Conservation (phyloP, 2,797 vertebrate genomes). For the Syngnathus acus region DNA sequence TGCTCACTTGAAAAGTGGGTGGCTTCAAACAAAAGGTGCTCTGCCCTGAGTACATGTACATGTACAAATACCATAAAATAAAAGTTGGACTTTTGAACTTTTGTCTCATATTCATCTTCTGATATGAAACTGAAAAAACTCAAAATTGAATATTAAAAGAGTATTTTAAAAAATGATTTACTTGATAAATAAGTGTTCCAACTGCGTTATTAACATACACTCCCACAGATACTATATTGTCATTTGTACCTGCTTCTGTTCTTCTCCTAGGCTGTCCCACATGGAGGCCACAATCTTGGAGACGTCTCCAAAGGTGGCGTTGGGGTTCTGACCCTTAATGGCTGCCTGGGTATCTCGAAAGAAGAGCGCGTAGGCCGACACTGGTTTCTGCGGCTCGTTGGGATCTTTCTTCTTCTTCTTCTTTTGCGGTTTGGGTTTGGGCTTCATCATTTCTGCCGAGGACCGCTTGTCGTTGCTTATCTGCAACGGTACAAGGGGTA, state of each 20-base stretch:
- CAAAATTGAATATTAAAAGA: neutral
- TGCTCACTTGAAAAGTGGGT: too few relatives aligned
- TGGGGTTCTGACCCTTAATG: slow-evolving; percentile 96
- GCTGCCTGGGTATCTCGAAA: slow-evolving; percentile 97
- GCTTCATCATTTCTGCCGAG: slow-evolving; percentile 87
- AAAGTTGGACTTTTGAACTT: too few relatives aligned
- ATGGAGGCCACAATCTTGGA: slow-evolving; percentile 98
- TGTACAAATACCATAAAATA: too few relatives aligned
- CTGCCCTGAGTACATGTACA: too few relatives aligned
- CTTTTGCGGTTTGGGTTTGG: slow-evolving; percentile 94
- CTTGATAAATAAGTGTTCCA: too few relatives aligned
- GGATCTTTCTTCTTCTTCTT: slow-evolving; percentile 99
- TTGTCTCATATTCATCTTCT: too few relatives aligned
- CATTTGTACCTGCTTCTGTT: slow-evolving; percentile 86
- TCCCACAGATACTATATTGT: too few relatives aligned
- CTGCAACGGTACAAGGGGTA: slow-evolving; percentile 50
- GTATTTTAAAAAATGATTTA: neutral
- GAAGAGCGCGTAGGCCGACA: slow-evolving; percentile 95
- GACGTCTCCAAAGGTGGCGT: slow-evolving; percentile 93
- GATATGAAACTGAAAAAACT: too few relatives aligned
- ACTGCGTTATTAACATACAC: too few relatives aligned
- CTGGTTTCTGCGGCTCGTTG: slow-evolving; percentile 94
- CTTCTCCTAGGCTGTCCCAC: slow-evolving; percentile 97
- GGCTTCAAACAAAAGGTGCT: too few relatives aligned
- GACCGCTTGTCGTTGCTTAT: slow-evolving; percentile 88